Conservation (phyloP, 2,113 vertebrate species). For the Tricholaema leucomelas region DNA sequence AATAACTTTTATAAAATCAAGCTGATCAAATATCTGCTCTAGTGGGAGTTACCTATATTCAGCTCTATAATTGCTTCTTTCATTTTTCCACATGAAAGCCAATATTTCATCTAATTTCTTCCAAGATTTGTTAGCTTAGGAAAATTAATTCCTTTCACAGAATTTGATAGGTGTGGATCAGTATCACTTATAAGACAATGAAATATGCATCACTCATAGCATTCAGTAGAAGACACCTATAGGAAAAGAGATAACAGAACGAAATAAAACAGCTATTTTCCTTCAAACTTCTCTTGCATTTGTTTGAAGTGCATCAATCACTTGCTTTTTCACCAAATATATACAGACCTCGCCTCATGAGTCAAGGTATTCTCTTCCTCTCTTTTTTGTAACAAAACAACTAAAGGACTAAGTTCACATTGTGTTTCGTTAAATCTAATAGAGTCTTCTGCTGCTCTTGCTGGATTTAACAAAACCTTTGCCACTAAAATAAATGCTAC, state of each 20-base stretch:
- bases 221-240: neutral
- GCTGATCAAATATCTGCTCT: neutral
- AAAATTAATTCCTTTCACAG: slow-evolving; percentile 30
- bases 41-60: slow-evolving; percentile 13
- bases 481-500: neutral
- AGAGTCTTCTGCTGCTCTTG: neutral
- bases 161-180: slow-evolving; percentile 18
- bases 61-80: slow-evolving; percentile 41
- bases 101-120: slow-evolving; percentile 17
- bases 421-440: neutral
- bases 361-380: fast-evolving
- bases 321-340: neutral
- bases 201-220: neutral
- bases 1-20: slow-evolving; percentile 14
- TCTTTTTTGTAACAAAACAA: neutral
- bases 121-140: slow-evolving; percentile 32
- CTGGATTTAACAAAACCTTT: neutral
- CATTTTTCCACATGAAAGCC: slow-evolving; percentile 38
- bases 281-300: neutral
- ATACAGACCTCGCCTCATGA: neutral
- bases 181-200: neutral
- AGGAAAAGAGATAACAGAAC: neutral
- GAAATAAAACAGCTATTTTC: neutral
- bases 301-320: neutral
- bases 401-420: neutral